Evolutionary conservation across 1,140 invertebrate species (phyloP).

Genomic region (Temnothorax curvispinosus): DNA sequence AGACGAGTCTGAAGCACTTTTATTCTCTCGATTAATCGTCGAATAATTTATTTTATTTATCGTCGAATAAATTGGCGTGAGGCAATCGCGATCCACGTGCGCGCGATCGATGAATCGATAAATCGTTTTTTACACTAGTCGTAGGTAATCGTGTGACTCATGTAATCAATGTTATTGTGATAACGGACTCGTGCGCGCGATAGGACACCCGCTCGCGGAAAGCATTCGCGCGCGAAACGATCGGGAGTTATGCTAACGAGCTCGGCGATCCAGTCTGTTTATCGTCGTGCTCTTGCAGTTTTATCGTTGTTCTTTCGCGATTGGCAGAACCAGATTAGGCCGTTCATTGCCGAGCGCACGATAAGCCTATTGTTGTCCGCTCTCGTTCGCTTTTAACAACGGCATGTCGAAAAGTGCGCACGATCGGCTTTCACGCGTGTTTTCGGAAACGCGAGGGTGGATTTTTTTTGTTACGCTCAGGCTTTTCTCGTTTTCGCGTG

Average conservation of each 20-base stretch:
- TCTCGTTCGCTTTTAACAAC: conserved; percentile 67
- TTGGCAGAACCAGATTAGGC: conserved; percentile 74
- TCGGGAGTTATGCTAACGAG: conserved; percentile 74
- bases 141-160: not conserved
- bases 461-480: not conserved
- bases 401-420: conserved; percentile 32
- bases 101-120: not conserved
- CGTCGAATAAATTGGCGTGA: not conserved
- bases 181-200: conserved; percentile 24
- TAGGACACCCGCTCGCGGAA: not conserved
- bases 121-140: conserved; percentile 22
- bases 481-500: not conserved
- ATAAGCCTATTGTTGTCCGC: conserved; percentile 72
- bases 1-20: not conserved
- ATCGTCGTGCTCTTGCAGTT: conserved; percentile 62
- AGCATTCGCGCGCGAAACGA: conserved; percentile 58
- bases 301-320: conserved; percentile 58
- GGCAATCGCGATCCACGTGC: not conserved
- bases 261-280: conserved; percentile 72
- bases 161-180: not conserved
- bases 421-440: conserved; percentile 32
- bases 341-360: conserved; percentile 51
- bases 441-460: conserved; percentile 27
- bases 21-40: not conserved
- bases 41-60: too few species aligned